phyloP scores from a whole-genome alignment of 35 echinoderm and acorn worm species.

The Lytechinus variegatus region DNA sequence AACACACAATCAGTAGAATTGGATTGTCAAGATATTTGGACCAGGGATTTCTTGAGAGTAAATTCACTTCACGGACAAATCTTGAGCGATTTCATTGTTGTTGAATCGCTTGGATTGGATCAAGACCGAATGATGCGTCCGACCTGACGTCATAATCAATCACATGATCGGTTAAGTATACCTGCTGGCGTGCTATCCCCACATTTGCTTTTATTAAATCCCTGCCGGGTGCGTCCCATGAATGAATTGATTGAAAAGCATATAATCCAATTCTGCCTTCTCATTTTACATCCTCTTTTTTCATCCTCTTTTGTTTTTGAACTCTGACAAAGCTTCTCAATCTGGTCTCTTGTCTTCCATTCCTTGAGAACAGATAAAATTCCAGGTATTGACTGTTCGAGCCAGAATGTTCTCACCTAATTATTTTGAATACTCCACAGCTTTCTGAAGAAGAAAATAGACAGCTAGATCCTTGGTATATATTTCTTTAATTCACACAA shows the following conservation, averaged over 20 bases:
- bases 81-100: neutral
- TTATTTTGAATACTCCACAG: neutral
- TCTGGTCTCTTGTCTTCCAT: neutral
- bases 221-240: neutral
- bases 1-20: too few relatives aligned
- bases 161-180: neutral
- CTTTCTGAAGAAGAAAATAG: too few relatives aligned
- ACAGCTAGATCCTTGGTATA: too few relatives aligned
- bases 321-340: neutral
- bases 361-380: neutral
- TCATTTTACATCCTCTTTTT: neutral
- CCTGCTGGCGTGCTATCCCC: neutral
- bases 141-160: slow-evolving; percentile 6
- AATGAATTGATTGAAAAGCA: slow-evolving; percentile 1
- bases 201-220: neutral
- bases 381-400: neutral
- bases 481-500: neutral
- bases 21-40: neutral
- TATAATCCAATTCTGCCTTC: neutral
- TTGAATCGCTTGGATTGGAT: neutral
- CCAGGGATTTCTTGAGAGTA: neutral
- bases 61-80: neutral
- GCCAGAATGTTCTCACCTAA: neutral
- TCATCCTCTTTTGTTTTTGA: neutral
- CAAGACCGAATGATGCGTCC: neutral